phyloP scores from a whole-genome alignment of 2,888 invertebrate genomes.

The Plagodis dolabraria region DNA sequence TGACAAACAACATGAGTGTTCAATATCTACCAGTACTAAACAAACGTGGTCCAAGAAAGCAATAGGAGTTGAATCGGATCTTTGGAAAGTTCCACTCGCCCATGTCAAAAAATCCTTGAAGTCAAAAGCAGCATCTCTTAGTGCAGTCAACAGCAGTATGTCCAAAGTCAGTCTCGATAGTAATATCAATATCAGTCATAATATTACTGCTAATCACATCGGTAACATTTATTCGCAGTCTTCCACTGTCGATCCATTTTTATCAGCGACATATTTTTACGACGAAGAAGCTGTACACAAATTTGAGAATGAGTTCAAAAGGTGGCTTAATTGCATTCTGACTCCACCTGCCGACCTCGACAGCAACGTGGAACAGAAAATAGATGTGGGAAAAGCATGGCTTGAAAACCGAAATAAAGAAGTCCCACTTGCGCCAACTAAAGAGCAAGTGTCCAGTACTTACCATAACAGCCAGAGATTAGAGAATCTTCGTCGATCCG shows the following conservation, averaged over 20 bases:
- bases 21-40: constrained; percentile 47
- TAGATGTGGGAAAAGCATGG: constrained; percentile 91
- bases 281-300: constrained; percentile 88
- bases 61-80: constrained; percentile 63
- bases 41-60: constrained; percentile 74
- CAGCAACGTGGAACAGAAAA: constrained; percentile 84
- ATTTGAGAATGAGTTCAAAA: constrained; percentile 89
- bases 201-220: constrained; percentile 64
- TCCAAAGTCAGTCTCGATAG: constrained; percentile 56
- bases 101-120: constrained; percentile 57
- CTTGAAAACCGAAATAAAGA: constrained; percentile 89
- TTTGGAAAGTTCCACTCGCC: constrained; percentile 70
- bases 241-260: constrained; percentile 87
- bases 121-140: constrained; percentile 46
- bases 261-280: constrained; percentile 87
- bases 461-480: constrained; percentile 88
- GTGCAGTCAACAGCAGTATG: constrained; percentile 48
- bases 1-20: constrained; percentile 56
- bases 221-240: constrained; percentile 78
- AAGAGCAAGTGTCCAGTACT: constrained; percentile 87
- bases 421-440: constrained; percentile 88
- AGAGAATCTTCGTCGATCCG: constrained; percentile 87
- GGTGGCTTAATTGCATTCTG: constrained; percentile 91
- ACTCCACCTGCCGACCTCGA: constrained; percentile 90
- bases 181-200: constrained; percentile 76